phyloP scores from a whole-genome alignment of 1,140 invertebrate genomes.

The Aphaenogaster floridana region DNA sequence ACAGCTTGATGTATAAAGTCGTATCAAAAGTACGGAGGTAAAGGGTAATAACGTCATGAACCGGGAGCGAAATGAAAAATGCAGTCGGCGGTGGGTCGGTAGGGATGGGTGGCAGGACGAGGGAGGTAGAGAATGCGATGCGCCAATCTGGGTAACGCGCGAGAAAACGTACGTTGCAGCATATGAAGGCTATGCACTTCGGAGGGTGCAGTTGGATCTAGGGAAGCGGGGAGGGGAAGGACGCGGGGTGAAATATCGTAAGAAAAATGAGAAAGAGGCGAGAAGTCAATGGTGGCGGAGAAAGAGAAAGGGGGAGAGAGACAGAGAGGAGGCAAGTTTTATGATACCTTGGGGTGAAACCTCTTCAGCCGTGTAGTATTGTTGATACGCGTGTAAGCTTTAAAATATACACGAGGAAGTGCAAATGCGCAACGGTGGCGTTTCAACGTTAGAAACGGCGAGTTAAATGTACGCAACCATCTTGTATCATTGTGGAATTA shows the following conservation, averaged over 20 bases:
- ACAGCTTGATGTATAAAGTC: constrained; percentile 68
- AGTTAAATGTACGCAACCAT: constrained; percentile 29
- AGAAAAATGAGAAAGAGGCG: constrained; percentile 33
- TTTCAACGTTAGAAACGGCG: constrained; percentile 26
- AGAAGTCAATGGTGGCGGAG: constrained; percentile 9
- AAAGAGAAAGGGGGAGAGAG: not conserved
- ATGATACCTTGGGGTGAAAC: constrained; percentile 55
- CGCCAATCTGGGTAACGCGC: constrained; percentile 55
- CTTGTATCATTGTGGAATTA: constrained; percentile 29
- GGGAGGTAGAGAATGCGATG: constrained; percentile 36
- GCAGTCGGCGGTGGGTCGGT: constrained; percentile 29
- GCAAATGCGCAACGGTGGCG: not conserved
- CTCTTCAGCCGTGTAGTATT: constrained; percentile 41
- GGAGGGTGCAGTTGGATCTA: constrained; percentile 6
- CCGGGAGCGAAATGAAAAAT: constrained; percentile 68
- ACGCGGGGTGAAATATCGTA: constrained; percentile 45
- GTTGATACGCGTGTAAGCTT: constrained; percentile 46
- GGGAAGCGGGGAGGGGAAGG: not conserved
- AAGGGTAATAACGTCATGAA: constrained; percentile 69
- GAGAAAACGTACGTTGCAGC: constrained; percentile 27
- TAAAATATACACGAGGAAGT: constrained; percentile 30
- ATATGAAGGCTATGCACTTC: constrained; percentile 2
- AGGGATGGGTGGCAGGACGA: not conserved
- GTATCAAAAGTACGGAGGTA: constrained; percentile 67
- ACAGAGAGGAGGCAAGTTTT: constrained; percentile 19